Percentiles rank a stretch among this genome's conserved stretches.
phyloP scores from a whole-genome alignment of 2,888 invertebrate species.

The Watsonalla binaria region DNA sequence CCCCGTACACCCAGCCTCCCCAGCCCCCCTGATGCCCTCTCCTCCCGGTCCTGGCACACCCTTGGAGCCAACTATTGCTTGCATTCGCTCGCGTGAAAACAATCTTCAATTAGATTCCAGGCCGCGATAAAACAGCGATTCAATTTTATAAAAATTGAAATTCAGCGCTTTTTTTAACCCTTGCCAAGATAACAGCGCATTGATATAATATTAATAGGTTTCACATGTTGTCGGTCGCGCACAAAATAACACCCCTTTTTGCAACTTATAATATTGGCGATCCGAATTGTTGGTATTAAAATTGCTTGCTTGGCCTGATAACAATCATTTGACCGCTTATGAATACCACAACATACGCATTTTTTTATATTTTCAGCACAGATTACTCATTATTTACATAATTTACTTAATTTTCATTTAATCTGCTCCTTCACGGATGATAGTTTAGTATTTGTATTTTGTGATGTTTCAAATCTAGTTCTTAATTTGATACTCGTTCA shows the following conservation, averaged over 20 bases:
- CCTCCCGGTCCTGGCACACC: neutral
- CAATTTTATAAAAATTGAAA: conserved; percentile 3
- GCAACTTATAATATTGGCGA: neutral
- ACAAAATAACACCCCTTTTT: neutral
- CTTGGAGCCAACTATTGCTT: neutral
- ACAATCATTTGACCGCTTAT: no score
- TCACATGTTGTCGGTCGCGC: neutral
- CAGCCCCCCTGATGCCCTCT: neutral
- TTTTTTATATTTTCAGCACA: no score
- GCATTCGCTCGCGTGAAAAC: conserved; percentile 1
- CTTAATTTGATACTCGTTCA: no score
- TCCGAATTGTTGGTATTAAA: no score
- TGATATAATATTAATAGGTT: neutral
- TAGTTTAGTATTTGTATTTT: no score
- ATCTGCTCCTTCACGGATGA: no score
- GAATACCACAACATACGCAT: no score
- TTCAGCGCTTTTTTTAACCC: neutral
- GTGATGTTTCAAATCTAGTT: no score
- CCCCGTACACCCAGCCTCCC: neutral
- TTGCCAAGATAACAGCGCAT: neutral
- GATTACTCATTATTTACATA: no score
- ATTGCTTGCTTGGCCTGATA: no score
- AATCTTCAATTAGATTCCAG: conserved; percentile 2
- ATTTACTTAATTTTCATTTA: no score
- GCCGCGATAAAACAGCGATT: conserved; percentile 1